These are phyloP conservation scores for Romanomermis culicivorax DNA, from an alignment of 2,888 invertebrate species.

Conservation along the genomic window DNA sequence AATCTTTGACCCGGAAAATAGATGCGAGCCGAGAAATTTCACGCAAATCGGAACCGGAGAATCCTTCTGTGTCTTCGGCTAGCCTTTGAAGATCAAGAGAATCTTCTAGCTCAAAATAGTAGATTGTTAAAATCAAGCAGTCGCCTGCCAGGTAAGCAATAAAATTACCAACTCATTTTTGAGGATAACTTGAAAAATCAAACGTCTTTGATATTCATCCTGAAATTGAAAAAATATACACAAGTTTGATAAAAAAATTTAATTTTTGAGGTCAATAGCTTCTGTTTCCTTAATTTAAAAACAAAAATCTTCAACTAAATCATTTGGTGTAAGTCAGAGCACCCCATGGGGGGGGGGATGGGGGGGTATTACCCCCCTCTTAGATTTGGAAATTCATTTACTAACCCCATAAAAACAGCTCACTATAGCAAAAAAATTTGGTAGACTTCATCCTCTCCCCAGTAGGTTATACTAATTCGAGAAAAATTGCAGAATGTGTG, in stretches of 20 bases:
- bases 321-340: too few species aligned
- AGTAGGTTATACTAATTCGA: too few species aligned
- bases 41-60: conserved; percentile 71
- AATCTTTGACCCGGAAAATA: conserved; percentile 3
- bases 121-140: conserved; percentile 1
- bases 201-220: conserved; percentile 43
- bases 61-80: conserved; percentile 53
- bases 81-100: conserved; percentile 48
- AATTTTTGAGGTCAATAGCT: too few species aligned
- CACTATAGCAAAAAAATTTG: too few species aligned
- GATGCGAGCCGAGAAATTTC: conserved; percentile 66
- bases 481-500: too few species aligned
- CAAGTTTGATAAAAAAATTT: not conserved
- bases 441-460: too few species aligned
- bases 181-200: conserved; percentile 54
- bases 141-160: not conserved
- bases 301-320: too few species aligned
- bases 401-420: too few species aligned
- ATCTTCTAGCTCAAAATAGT: conserved; percentile 32
- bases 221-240: conserved; percentile 19
- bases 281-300: too few species aligned
- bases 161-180: conserved; percentile 39
- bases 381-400: too few species aligned
- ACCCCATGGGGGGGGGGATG: too few species aligned
- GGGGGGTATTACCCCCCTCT: too few species aligned